Percentiles rank a stretch among this genome's conserved stretches.
These are phyloP conservation scores for Isurus oxyrinchus DNA, from an alignment of 2,113 vertebrate species.

Conservation along the genomic window DNA sequence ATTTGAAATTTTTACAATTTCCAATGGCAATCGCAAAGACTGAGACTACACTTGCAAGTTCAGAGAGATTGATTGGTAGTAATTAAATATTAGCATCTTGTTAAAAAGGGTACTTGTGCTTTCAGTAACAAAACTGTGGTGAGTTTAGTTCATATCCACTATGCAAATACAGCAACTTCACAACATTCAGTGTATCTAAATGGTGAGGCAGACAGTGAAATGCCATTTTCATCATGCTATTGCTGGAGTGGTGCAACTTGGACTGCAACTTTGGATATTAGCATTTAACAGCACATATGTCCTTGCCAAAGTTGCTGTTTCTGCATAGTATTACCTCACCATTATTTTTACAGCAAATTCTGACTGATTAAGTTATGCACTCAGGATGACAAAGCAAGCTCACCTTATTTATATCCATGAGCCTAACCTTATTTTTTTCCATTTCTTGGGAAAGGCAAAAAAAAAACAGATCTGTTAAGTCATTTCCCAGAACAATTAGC, in stretches of 20 bases:
- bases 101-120: not conserved
- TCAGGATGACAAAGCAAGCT: not conserved
- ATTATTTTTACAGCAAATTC: not conserved
- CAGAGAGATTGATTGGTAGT: too few relatives aligned
- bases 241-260: not conserved
- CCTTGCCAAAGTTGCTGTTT: not conserved
- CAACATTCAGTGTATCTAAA: not conserved
- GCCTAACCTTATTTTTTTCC: not conserved
- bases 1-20: not conserved
- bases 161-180: not conserved
- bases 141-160: not conserved
- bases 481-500: not conserved
- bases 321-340: not conserved
- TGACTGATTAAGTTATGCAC: not conserved
- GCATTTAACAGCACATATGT: not conserved
- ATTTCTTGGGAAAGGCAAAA: not conserved
- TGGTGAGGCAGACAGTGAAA: not conserved
- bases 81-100: not conserved
- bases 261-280: not conserved
- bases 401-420: not conserved
- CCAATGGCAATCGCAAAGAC: not conserved
- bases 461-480: not conserved
- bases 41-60: not conserved
- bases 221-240: not conserved
- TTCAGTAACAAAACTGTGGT: not conserved